Percentiles rank a stretch among this genome's conserved stretches.
Evolutionary conservation across 2,113 vertebrate species (phyloP).

Genomic region (Capricornis sumatraensis): DNA sequence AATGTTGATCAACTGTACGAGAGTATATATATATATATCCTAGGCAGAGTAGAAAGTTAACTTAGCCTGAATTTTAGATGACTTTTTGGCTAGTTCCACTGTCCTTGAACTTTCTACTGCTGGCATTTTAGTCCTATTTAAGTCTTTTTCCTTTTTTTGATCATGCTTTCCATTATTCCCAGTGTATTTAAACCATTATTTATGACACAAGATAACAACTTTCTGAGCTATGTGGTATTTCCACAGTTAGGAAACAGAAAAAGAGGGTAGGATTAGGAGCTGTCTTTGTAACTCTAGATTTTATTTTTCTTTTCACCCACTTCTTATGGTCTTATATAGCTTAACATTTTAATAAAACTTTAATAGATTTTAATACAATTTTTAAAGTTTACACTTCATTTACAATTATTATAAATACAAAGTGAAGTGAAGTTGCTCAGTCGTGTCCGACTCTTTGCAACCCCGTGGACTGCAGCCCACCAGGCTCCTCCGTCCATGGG

Average conservation of each 20-base stretch:
- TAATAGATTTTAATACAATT: background rate
- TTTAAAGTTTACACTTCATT: background rate
- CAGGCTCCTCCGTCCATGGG: too few species aligned
- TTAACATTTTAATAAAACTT: background rate
- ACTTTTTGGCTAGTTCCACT: background rate
- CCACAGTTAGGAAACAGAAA: background rate
- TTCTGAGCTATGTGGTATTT: background rate
- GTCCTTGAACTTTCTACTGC: background rate
- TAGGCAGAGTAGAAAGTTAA: background rate
- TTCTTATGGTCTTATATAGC: background rate
- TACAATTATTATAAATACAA: background rate
- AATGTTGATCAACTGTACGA: too few species aligned
- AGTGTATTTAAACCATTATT: background rate
- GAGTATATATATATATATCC: too few species aligned
- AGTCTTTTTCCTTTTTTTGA: background rate
- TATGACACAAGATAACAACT: background rate
- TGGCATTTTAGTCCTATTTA: background rate
- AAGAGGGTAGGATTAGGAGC: background rate
- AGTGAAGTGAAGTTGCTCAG: background rate
- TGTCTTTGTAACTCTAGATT: background rate
- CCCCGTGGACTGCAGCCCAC: too few species aligned
- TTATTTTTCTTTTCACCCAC: background rate
- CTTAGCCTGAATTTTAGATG: background rate
- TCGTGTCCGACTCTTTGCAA: too few species aligned
- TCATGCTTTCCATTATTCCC: background rate